A percentile compares a stretch with the other conserved stretches of the same genome.
phyloP scores from a whole-genome alignment of 1,140 invertebrate species.

The Lineus longissimus region DNA sequence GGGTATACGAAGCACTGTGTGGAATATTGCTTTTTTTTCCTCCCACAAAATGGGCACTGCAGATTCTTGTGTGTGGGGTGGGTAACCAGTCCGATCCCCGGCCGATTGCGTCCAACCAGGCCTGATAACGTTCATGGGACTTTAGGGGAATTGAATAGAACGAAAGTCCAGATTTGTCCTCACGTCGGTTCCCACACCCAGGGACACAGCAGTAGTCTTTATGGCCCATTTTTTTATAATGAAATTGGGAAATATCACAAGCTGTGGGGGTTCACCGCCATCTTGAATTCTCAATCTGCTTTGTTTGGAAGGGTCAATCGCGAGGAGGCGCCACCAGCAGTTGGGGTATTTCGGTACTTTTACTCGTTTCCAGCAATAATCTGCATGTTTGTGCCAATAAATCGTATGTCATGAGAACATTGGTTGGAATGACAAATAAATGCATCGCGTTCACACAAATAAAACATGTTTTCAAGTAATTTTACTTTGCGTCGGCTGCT shows the following conservation, averaged over 20 bases:
- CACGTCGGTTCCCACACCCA: not conserved
- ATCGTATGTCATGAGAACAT: too few species aligned
- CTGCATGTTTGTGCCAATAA: too few species aligned
- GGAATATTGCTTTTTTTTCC: conserved; percentile 3
- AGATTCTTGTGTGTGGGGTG: conserved; percentile 2
- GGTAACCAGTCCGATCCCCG: not conserved
- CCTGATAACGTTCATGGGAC: not conserved
- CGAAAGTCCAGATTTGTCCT: conserved; percentile 1
- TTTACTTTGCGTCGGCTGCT: too few species aligned
- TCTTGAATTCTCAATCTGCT: not conserved
- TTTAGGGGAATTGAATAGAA: conserved; percentile 7
- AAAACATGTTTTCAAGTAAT: too few species aligned
- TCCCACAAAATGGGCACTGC: conserved; percentile 4
- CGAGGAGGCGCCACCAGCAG: not conserved
- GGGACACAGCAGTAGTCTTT: conserved; percentile 7
- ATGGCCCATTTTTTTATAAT: not conserved
- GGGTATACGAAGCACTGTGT: not conserved
- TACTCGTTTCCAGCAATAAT: too few species aligned
- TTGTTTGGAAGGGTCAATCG: not conserved
- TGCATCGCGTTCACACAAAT: too few species aligned
- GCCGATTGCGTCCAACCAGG: not conserved
- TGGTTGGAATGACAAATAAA: too few species aligned
- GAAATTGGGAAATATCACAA: not conserved
- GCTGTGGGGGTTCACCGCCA: not conserved
- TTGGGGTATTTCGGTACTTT: too few species aligned